Conservation (phyloP, 2,113 vertebrate species). For the Stigmatopora nigra region DNA sequence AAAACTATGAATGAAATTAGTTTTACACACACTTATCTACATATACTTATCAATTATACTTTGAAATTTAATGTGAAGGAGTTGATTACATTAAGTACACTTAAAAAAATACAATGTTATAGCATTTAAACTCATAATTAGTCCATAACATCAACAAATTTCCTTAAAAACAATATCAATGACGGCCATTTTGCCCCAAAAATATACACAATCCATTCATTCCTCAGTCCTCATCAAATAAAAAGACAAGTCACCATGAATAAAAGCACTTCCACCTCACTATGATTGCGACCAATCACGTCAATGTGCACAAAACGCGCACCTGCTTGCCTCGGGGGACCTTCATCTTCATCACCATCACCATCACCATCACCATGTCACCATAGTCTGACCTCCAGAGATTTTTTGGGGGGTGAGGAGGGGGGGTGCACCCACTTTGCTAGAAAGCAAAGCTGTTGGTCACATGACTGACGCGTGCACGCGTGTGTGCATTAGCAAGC, state of each 20-base stretch:
- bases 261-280: not conserved
- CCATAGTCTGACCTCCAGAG: conserved; percentile 6
- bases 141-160: too few relatives aligned
- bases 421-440: not conserved
- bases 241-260: not conserved
- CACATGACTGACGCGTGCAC: not conserved
- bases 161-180: too few relatives aligned
- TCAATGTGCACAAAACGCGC: not conserved
- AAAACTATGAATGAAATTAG: too few relatives aligned
- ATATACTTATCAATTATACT: too few relatives aligned
- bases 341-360: conserved; percentile 2
- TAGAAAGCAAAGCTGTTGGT: conserved; percentile 3
- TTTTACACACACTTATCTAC: too few relatives aligned
- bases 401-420: not conserved
- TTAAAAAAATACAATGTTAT: too few relatives aligned
- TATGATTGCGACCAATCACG: not conserved
- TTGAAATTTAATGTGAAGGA: too few relatives aligned
- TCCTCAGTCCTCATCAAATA: not conserved
- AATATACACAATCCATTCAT: not conserved
- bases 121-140: too few relatives aligned
- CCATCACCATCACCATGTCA: not conserved
- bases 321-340: conserved; percentile 3
- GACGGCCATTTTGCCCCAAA: not conserved
- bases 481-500: conserved; percentile 6
- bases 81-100: too few relatives aligned